phyloP scores from a whole-genome alignment of 2,797 vertebrate species.

The Rousettus madagascariensis region DNA sequence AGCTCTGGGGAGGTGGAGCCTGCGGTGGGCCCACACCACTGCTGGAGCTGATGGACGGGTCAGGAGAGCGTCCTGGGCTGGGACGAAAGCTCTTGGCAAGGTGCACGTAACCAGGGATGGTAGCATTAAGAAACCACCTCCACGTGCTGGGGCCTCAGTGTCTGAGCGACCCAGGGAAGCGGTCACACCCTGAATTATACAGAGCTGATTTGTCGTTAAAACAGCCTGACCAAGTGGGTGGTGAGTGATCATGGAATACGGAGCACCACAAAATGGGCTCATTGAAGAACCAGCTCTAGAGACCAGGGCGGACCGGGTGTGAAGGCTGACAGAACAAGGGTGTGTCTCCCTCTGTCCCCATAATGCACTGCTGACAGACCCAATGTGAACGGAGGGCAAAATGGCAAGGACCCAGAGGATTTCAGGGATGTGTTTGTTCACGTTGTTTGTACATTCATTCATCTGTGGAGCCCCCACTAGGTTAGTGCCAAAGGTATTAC shows the following conservation, averaged over 20 bases:
- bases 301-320: neutral
- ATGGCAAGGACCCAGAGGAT: neutral
- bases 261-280: neutral
- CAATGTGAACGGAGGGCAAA: neutral
- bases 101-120: neutral
- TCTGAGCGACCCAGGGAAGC: neutral
- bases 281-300: neutral
- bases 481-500: no score
- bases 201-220: neutral
- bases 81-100: neutral
- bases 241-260: neutral
- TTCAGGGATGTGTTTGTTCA: neutral
- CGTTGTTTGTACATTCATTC: neutral
- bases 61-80: neutral
- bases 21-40: neutral
- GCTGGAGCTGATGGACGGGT: neutral
- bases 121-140: neutral
- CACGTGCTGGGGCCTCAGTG: neutral
- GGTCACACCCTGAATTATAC: neutral
- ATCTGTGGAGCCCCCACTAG: neutral
- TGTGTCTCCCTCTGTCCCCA: neutral
- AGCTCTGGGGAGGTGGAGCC: neutral
- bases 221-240: neutral
- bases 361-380: neutral
- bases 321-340: neutral